Base-by-base conservation (phyloP, 2,888 invertebrate genomes). In the Perizoma flavofasciatum region DNA sequence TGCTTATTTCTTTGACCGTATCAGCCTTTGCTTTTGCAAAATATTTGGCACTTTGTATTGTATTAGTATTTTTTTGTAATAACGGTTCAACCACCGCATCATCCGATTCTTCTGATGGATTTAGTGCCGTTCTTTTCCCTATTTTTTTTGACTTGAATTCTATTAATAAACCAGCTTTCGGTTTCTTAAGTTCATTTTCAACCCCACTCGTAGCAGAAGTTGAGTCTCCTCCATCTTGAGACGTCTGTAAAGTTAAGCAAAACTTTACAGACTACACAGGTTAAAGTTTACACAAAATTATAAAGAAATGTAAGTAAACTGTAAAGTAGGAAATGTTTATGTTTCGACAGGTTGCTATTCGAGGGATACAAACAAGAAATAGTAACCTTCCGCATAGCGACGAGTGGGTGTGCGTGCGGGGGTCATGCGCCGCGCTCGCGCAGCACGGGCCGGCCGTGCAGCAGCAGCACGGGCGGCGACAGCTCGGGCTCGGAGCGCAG, bases 391-490 rank as follows among this genome's bases (percentile, higher is more conserved):
- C 92, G 85, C 84, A 89, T 86, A 55, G 80, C 84, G 55, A 87
- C 73, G 69, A 90, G 89, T 71, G 92, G 92, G 67, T 87, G 89
- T 6, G 83, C 76, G 67, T 86, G 87, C 79, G 83, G 85, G 79
- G 89, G 89, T 88, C 91, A 90, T 74, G 88, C 87, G 63, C 92
- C 93, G 61, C 93, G 93, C 82, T 94, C 94, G 78, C 94, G 93
- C 78, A 93, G 78, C 74, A 90, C 92, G 6, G 89, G 90, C 11
- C 92, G 86, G 78, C 92, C 92, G 85, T 92, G 91, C 67, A 92
- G 84, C 66, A 92, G 74, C 72, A 92, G 81, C 73, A 92, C 92
- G 4, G 92, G 92, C 41, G 92, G 92, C 32, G 92, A 86, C 71
- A 89, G 74, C 79, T 87, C 92, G 2, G 93, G 84, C 69, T 81